phyloP scores from a whole-genome alignment of 2,888 invertebrate species.

The Pseudoips prasinana region DNA sequence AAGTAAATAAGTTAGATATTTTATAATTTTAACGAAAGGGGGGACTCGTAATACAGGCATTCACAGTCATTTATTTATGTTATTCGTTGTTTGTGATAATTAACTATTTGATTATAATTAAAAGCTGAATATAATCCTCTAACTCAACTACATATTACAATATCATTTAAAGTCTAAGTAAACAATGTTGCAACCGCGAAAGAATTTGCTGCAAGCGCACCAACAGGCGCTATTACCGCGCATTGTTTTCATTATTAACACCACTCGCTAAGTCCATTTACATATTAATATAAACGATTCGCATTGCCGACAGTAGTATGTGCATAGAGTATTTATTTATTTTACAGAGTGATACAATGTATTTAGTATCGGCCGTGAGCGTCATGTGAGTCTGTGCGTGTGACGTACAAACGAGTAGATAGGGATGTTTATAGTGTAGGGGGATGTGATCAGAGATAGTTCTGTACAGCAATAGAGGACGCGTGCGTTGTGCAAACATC shows the following conservation, averaged over 20 bases:
- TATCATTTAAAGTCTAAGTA: too few relatives aligned
- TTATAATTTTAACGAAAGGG: too few relatives aligned
- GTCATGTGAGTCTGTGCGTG: constrained; percentile 4
- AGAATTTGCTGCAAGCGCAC: constrained; percentile 12
- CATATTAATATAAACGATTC: background rate
- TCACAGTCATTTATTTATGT: too few relatives aligned
- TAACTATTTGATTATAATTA: too few relatives aligned
- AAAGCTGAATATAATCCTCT: too few relatives aligned
- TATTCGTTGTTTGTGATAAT: too few relatives aligned
- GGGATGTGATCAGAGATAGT: constrained; percentile 15
- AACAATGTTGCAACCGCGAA: constrained; percentile 9
- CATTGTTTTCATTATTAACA: background rate
- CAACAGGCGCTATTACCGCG: constrained; percentile 14
- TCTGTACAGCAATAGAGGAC: constrained; percentile 26
- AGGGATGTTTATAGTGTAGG: constrained; percentile 4
- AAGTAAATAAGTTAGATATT: too few relatives aligned
- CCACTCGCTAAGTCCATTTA: background rate
- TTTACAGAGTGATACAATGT: background rate
- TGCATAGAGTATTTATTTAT: background rate
- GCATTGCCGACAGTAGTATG: background rate
- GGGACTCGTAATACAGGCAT: too few relatives aligned
- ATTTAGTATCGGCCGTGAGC: constrained; percentile 1
- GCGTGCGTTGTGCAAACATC: constrained; percentile 52
- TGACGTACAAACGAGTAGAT: constrained; percentile 10
- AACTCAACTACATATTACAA: too few relatives aligned